Conservation (phyloP, 2,113 vertebrate species). For the Lepus timidus region DNA sequence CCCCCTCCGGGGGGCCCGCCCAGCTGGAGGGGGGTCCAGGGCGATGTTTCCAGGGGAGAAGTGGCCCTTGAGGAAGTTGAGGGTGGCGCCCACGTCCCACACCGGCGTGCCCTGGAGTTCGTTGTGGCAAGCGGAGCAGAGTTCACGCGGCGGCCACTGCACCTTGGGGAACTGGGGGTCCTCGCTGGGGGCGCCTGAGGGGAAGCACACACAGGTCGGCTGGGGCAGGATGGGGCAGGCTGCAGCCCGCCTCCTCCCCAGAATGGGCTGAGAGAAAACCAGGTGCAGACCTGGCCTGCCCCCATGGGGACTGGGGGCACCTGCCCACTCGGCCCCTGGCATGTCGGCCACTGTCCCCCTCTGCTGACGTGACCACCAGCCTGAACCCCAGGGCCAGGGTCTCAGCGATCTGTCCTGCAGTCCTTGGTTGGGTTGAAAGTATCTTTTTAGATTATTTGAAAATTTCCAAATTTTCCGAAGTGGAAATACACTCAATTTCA, state of each 20-base stretch:
- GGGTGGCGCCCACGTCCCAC: conserved; percentile 88
- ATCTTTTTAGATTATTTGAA: neutral
- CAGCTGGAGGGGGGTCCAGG: conserved; percentile 81
- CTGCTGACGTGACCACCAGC: neutral
- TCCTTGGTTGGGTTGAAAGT: neutral
- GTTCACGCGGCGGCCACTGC: conserved; percentile 93
- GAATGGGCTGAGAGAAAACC: no score
- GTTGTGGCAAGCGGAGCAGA: conserved; percentile 91
- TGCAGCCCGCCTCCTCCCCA: no score
- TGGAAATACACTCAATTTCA: neutral
- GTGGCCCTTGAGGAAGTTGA: conserved; percentile 91
- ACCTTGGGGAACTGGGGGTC: conserved; percentile 96
- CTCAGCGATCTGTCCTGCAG: neutral
- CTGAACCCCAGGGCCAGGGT: rapidly evolving
- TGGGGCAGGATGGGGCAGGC: neutral
- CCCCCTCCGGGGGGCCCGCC: neutral
- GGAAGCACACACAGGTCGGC: neutral
- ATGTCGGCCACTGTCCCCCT: neutral
- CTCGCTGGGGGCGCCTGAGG: conserved; percentile 91
- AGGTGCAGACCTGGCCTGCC: no score
- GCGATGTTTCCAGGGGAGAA: conserved; percentile 89
- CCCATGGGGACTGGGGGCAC: no score
- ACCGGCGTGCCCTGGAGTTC: conserved; percentile 84
- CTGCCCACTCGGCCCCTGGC: no score
- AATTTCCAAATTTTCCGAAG: neutral